Evolutionary conservation across 2,797 vertebrate species (phyloP), one percentile per base, ranked within the genome.

Genomic region (Macroramphosus scolopax): DNA sequence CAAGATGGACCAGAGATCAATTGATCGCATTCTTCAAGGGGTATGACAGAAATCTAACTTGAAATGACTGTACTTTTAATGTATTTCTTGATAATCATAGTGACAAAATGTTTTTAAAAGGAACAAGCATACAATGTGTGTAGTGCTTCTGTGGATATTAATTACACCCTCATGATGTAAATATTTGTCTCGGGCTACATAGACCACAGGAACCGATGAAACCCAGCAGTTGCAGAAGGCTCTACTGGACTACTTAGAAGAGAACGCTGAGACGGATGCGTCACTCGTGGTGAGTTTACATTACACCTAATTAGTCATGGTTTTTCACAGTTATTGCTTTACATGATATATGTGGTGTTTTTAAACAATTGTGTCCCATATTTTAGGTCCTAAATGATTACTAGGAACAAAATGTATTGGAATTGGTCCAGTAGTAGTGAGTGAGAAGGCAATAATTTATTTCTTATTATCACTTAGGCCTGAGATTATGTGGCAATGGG

Each of bases 1-100:
- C 89, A 96, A 91, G 80, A 97, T 97, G 96, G 94, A 98, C 87
- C 94, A 97, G 87, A 92, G 91, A 38, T 95, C 95, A 52, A 93
- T 98, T 53, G 91, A 95, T 82, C 86, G 95, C 50, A 98, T 98
- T 33, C 83, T 98, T 45, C 89, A 92, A 80, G 83, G 93, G 93
- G 96, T 98, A 79, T 1, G 51, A 28, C 1, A 39, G 16, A 2
- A 45, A 2, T n/a, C n/a, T 49, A 10, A 12, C 4, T n/a, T 25
- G 40, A 13, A 1, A 15, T 51, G 15, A n/a, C 5, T 5, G 13
- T 2, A 12, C 10, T 17, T 18, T 36, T 1, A 29, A 51, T 2
- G 0, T 55, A 9, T 1, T 26, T 29, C 2, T n/a, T 24, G 1
- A 11, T 11, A 9, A 26, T 38, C 15, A 17, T 24, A 17, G 17